Percentiles rank a stretch among this genome's conserved stretches.
These are phyloP conservation scores for Alentia gelatinosa DNA, from an alignment of 2,888 invertebrate genomes.

Conservation along the genomic window DNA sequence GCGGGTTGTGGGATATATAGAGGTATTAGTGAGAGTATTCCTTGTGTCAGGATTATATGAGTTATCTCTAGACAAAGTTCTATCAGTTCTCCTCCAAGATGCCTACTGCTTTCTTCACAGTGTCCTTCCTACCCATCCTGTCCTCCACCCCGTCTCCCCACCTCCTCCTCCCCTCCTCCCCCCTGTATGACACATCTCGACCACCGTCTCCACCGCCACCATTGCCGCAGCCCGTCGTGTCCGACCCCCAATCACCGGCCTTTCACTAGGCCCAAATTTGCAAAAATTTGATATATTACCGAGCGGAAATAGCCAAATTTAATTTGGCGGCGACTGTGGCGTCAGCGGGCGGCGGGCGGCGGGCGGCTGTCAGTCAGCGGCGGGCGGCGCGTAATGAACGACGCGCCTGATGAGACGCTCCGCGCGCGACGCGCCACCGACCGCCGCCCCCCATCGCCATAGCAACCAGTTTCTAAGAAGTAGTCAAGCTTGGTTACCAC, in stretches of 20 bases:
- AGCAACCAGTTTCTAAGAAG: constrained; percentile 21
- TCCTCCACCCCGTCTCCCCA: not conserved
- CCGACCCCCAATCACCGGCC: constrained; percentile 48
- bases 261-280: constrained; percentile 49
- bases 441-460: constrained; percentile 14
- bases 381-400: constrained; percentile 28
- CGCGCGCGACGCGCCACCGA: not conserved
- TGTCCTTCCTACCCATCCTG: not conserved
- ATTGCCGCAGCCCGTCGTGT: not conserved
- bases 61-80: not conserved
- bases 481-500: not conserved
- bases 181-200: not conserved
- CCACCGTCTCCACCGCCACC: not conserved
- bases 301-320: constrained; percentile 52
- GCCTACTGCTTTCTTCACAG: not conserved
- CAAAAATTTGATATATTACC: constrained; percentile 53
- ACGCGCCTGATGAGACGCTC: not conserved
- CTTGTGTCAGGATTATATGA: no score
- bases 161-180: not conserved
- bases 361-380: constrained; percentile 31
- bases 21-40: no score
- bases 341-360: not conserved
- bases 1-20: no score
- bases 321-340: constrained; percentile 37
- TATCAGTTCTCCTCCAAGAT: no score